Evolutionary conservation across 2,888 invertebrate genomes (phyloP), one percentile per base, ranked within the genome.

Genomic region (Allolobophora icterica): DNA sequence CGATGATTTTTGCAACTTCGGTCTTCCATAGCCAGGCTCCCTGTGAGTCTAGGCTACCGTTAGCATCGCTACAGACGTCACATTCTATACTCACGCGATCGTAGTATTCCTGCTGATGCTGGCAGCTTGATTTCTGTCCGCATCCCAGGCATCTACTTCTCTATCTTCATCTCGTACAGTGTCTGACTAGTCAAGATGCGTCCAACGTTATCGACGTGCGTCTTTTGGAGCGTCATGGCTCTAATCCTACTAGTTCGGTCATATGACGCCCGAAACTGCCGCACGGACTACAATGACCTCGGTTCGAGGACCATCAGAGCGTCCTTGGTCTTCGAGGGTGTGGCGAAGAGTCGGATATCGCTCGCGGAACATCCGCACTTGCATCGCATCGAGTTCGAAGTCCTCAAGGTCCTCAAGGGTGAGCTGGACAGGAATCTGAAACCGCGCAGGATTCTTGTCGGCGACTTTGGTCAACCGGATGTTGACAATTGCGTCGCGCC

Each of bases 241-340:
- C 71, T 71, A 0, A n/a, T 71, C n/a, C 71, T 71, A 0, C 71
- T n/a, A 5, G 71, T 71, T 71, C 71, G 71, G 71, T n/a, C 71
- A 30, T n/a, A 71, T 11, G 6, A 71, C n/a, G 71, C 71, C 30
- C 30, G 71, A n/a, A 71, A 71, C 38, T 34, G 38, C 35, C 87
- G 87, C 35, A 24, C 87, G 87, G 38, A 87, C 87, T 34, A 38
- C 87, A 38, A 87, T 17, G 87, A 87, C 87, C 87, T 87, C 87
- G 87, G 87, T 35, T 87, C 35, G 35, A 2, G n/a, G 87, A 87
- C 87, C 21, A 35, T 87, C 35, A 35, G 34, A 17, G 87, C 87
- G 87, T 34, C 87, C 35, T 19, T 87, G 35, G 87, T 87, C 11
- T 87, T 87, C 87, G 87, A 87, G n/a, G 87, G 87, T 13, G 87